phyloP scores from a whole-genome alignment of 2,113 vertebrate species.

The Nymphicus hollandicus region DNA sequence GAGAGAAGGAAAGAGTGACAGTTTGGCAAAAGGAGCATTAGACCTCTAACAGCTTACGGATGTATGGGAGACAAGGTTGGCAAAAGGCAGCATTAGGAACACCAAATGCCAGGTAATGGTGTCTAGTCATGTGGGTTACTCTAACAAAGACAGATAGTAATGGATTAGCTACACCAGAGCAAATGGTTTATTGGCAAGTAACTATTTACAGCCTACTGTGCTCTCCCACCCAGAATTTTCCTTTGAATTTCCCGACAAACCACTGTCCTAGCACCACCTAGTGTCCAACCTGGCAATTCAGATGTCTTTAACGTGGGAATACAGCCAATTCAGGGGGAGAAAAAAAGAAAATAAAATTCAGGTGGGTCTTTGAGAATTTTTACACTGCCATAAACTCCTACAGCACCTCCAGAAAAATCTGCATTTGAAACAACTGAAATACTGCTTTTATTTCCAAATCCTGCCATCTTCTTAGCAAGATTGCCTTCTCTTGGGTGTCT shows the following conservation, averaged over 20 bases:
- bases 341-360: not conserved
- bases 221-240: not conserved
- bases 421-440: not conserved
- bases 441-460: not conserved
- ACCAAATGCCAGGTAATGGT: not conserved
- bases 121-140: constrained; percentile 10
- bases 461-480: not conserved
- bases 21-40: not conserved
- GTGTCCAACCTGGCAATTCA: not conserved
- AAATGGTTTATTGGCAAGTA: not conserved
- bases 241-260: not conserved
- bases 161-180: constrained; percentile 18
- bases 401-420: not conserved
- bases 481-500: not conserved
- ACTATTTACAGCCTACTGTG: not conserved
- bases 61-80: not conserved
- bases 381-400: not conserved
- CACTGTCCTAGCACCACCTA: constrained; percentile 57
- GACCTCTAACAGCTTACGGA: not conserved
- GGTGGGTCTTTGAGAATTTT: not conserved
- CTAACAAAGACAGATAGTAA: not conserved
- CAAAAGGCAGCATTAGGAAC: not conserved
- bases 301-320: accelerated
- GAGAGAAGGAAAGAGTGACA: not conserved
- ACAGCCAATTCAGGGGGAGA: accelerated